Base-by-base conservation (phyloP, 2,797 vertebrate genomes). In the Cuniculus paca region DNA sequence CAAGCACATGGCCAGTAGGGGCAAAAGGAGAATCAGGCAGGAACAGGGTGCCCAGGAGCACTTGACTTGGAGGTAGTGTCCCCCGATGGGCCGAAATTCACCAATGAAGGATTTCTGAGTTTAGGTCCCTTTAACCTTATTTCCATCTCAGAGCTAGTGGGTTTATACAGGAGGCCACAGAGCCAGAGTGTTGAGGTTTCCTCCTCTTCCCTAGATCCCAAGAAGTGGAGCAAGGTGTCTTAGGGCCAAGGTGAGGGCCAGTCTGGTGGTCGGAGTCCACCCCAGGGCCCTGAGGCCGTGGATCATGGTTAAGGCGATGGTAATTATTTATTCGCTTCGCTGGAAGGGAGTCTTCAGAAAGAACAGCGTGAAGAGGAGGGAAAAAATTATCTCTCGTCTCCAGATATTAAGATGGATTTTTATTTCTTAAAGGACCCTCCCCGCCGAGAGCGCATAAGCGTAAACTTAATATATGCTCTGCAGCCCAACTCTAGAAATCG, bases 391-490 rank as follows among this genome's bases (percentile, higher is more conserved):
- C 96, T 97, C 97, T 98, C 91, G 82, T 97, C 97, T 97, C 94
- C 52, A 61, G 94, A 98, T 98, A 98, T 98, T 97, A 98, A 98
- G 98, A 98, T 98, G 96, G 97, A 98, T 98, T 98, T 98, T 98
- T 98, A 98, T 98, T 98, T 98, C 98, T 98, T 97, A 97, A 98
- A 98, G 96, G 96, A 97, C 97, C 97, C 98, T 98, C 97, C 98
- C 98, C 93, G 97, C 97, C 92, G 97, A 97, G 97, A 98, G 97
- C 94, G 91, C 97, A 96, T 97, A 97, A 97, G 97, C 72, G 97
- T 97, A 97, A 98, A 98, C 89, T 98, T 98, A 98, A 98, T 98
- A 96, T 97, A 98, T 98, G 97, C 96, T 98, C 96, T 75, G 89
- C 98, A 96, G 97, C 97, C 97, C 96, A 96, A 98, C 97, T 97